phyloP scores from a whole-genome alignment of 2,797 vertebrate genomes.

The Sebastes vulpes region DNA sequence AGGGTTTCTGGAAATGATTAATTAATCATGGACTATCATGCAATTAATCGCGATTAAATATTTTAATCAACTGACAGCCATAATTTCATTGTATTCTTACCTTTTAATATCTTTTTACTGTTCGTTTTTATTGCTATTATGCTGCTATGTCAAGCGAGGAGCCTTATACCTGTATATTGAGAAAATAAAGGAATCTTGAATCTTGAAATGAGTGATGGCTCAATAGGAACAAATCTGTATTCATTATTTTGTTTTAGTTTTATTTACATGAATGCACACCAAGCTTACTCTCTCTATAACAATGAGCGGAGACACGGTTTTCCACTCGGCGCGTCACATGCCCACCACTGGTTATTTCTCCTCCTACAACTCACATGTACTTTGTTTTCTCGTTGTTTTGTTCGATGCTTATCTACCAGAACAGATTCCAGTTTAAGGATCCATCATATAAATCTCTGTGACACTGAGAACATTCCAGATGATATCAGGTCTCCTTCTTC shows the following conservation, averaged over 20 bases:
- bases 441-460: slow-evolving; percentile 24
- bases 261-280: neutral
- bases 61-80: too few relatives aligned
- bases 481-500: slow-evolving; percentile 50
- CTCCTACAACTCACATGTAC: neutral
- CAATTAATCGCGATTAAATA: too few relatives aligned
- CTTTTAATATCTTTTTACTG: too few relatives aligned
- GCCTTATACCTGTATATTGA: too few relatives aligned
- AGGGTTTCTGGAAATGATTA: too few relatives aligned
- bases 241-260: neutral
- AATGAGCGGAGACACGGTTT: neutral
- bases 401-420: slow-evolving; percentile 16
- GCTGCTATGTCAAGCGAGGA: too few relatives aligned
- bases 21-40: too few relatives aligned
- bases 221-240: neutral
- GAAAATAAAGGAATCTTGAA: too few relatives aligned
- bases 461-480: slow-evolving; percentile 77
- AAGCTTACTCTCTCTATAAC: neutral
- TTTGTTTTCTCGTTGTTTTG: neutral
- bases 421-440: slow-evolving; percentile 49
- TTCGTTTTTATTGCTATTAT: too few relatives aligned
- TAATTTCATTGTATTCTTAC: too few relatives aligned
- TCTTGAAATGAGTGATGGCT: neutral
- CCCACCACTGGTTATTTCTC: neutral
- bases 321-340: neutral